A percentile compares a stretch with the other conserved stretches of the same genome.
Conservation (phyloP, 2,113 vertebrate genomes). For the Aphyosemion australe region DNA sequence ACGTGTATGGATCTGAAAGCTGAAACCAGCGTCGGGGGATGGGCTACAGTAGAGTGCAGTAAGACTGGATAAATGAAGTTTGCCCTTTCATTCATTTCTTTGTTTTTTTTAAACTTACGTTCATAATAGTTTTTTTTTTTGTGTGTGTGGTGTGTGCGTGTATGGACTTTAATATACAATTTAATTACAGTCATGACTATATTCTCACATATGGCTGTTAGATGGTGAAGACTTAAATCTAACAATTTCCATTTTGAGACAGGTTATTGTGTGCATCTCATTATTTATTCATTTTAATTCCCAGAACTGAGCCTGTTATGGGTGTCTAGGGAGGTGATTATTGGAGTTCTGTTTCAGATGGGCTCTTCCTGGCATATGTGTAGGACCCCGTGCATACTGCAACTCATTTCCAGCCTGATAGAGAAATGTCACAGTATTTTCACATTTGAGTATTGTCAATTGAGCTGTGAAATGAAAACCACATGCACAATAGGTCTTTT, state of each 20-base stretch:
- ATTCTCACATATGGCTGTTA: not conserved
- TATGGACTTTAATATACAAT: too few relatives aligned
- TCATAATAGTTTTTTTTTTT: too few relatives aligned
- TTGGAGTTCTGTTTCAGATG: slow-evolving; percentile 13
- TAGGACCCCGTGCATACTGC: slow-evolving; percentile 3
- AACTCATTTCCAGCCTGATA: slow-evolving; percentile 9
- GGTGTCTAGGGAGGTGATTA: slow-evolving; percentile 25
- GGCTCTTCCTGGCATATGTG: slow-evolving; percentile 26
- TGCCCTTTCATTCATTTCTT: not conserved
- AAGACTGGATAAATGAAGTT: not conserved
- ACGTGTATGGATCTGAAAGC: slow-evolving; percentile 24
- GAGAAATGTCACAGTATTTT: not conserved
- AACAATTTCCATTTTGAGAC: not conserved
- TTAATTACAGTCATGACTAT: too few relatives aligned
- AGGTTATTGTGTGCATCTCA: not conserved
- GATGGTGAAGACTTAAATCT: not conserved
- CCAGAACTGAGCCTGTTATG: slow-evolving; percentile 17
- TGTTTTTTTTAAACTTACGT: not conserved
- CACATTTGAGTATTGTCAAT: not conserved
- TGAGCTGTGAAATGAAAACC: not conserved
- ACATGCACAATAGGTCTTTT: not conserved
- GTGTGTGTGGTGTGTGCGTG: too few relatives aligned
- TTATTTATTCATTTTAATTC: not conserved
- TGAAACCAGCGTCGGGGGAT: slow-evolving; percentile 13
- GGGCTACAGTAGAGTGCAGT: not conserved